Conservation (phyloP, 2,888 invertebrate genomes). For the Urechis unicinctus region DNA sequence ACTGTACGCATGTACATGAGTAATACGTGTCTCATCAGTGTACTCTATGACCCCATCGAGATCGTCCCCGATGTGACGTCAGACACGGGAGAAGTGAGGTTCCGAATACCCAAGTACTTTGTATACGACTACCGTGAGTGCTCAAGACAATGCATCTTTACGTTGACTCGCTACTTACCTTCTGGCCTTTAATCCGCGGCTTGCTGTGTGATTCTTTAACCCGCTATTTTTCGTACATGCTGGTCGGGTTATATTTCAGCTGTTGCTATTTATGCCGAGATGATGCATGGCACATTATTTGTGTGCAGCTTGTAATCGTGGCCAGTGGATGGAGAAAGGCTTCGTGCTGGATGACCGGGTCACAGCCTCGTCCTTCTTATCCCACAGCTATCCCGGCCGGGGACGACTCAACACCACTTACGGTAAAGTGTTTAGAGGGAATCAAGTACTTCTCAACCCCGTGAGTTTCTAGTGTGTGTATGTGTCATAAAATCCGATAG, state of each 20-base stretch:
- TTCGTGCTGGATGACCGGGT: conserved; percentile 26
- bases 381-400: conserved; percentile 20
- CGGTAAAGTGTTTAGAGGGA: neutral
- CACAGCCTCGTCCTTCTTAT: conserved; percentile 22
- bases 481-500: neutral
- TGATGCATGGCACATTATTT: no score
- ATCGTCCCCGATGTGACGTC: conserved; percentile 23
- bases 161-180: no score
- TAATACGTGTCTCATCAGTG: conserved; percentile 34
- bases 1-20: conserved; percentile 21
- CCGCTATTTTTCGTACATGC: no score
- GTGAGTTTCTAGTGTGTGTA: no score
- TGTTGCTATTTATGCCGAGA: no score
- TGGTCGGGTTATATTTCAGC: no score
- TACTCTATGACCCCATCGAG: conserved; percentile 23
- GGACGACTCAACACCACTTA: conserved; percentile 21
- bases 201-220: neutral
- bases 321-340: conserved; percentile 26
- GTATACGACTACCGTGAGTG: conserved; percentile 29
- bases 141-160: no score
- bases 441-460: no score
- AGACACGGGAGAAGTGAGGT: conserved; percentile 25
- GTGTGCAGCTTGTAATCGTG: conserved; percentile 25
- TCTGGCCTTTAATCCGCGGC: neutral
- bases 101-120: conserved; percentile 31